Evolutionary conservation across 2,888 invertebrate genomes (phyloP).

Genomic region (Psylliodes chrysocephalus): DNA sequence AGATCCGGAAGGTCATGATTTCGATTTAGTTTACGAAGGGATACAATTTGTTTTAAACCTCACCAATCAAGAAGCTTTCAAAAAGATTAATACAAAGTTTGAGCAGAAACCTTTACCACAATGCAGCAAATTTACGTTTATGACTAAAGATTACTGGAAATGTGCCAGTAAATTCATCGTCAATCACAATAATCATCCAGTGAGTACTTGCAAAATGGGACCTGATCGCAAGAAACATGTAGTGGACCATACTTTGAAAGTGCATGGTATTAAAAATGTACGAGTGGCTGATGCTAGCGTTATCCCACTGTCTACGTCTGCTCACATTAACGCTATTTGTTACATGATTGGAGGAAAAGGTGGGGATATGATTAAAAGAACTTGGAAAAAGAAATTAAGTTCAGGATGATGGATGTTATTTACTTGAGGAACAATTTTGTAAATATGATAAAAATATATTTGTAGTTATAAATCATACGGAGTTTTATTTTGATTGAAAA

Average conservation of each 20-base stretch:
- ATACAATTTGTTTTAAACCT: slow-evolving; percentile 61
- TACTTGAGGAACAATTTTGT: no score
- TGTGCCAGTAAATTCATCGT: slow-evolving; percentile 65
- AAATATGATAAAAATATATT: no score
- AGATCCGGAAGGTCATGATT: slow-evolving; percentile 61
- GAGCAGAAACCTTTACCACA: slow-evolving; percentile 48
- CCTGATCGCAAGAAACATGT: slow-evolving; percentile 30
- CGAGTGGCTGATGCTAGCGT: slow-evolving; percentile 37
- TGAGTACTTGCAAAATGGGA: slow-evolving; percentile 39
- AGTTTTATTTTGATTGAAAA: no score
- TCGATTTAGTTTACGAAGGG: slow-evolving; percentile 68
- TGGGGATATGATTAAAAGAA: slow-evolving; percentile 31
- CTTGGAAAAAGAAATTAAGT: no score
- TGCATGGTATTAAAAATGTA: slow-evolving; percentile 29
- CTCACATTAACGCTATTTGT: slow-evolving; percentile 39
- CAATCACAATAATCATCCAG: slow-evolving; percentile 35
- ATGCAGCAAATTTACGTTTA: slow-evolving; percentile 65
- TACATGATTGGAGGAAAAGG: slow-evolving; percentile 40
- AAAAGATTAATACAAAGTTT: slow-evolving; percentile 65
- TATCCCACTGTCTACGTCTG: slow-evolving; percentile 37
- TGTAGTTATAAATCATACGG: no score
- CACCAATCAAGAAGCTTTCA: slow-evolving; percentile 66
- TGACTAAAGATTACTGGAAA: slow-evolving; percentile 74
- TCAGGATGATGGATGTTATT: no score
- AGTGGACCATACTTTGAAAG: slow-evolving; percentile 32